Base-by-base conservation (phyloP, 2,888 invertebrate genomes). In the Drosophila mettleri region DNA sequence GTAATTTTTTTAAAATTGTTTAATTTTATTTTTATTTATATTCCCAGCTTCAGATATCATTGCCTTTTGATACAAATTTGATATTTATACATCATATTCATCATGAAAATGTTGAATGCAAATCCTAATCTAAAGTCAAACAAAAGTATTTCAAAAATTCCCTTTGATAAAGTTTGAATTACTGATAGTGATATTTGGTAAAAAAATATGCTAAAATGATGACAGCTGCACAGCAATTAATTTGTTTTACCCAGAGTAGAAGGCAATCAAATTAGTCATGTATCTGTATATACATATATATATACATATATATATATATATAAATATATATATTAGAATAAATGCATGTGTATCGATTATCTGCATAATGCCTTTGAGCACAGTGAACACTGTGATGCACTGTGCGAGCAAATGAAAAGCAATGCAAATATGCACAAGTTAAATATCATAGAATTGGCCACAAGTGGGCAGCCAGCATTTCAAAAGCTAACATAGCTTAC, bases 401-500 rank as follows among this genome's bases (percentile, higher is more conserved):
- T 24, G 31, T 51, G 39, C 38, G 60, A 38, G 36, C 54, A 74
- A 74, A 70, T 74, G 63, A 36, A 62, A 70, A 69, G 59, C 70
- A 72, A 83, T 72, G 74, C 67, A 69, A 81, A 83, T 60, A 82
- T 75, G 57, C 64, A 52, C 64, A 57, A 74, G 81, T 78, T 78
- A 76, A 81, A 84, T 84, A 82, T 72, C 71, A 72, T 64, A 68
- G 61, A 75, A 66, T 69, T 63, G 66, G 53, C 64, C 77, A 71
- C 67, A 73, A 80, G 80, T 73, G 71, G 68, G 60, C 66, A 69
- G 68, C 66, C 76, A 64, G 75, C 63, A 71, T 63, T 63, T 55
- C 52, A 51, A 78, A 82, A 69, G 71, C 82, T 72, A 83, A 79
- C 82, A 86, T 82, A 63, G 86, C 85, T 81, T 57, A 76, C 64